These are phyloP conservation scores for Cuniculus paca DNA, from an alignment of 2,797 vertebrate genomes.

Conservation along the genomic window DNA sequence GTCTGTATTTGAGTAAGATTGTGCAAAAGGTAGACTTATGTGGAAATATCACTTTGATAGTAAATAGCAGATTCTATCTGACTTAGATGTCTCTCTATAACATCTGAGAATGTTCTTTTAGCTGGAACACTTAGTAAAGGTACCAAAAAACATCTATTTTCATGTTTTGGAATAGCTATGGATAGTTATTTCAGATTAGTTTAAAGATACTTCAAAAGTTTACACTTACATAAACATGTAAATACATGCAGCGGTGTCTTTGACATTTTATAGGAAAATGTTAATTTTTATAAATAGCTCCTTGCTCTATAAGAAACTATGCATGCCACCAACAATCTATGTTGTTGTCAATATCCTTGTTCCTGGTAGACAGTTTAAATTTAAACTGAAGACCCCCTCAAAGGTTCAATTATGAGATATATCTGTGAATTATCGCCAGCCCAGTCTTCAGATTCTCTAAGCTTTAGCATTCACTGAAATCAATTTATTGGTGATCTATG, in stretches of 20 bases:
- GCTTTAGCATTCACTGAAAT: not conserved
- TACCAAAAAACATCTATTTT: not conserved
- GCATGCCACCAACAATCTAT: not conserved
- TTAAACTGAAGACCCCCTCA: not conserved
- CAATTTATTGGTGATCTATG: not conserved
- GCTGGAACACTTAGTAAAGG: not conserved
- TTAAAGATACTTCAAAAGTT: not conserved
- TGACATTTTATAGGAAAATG: not conserved
- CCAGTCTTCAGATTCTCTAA: not conserved
- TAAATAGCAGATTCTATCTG: not conserved
- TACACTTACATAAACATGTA: not conserved
- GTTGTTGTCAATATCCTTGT: not conserved
- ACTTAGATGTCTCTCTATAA: not conserved
- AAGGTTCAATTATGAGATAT: not conserved
- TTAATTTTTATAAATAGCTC: not conserved
- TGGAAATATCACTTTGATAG: not conserved
- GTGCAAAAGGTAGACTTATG: not conserved
- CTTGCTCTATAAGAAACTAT: not conserved
- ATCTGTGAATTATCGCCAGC: not conserved
- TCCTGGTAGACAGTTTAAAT: not conserved
- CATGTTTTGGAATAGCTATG: slow-evolving; percentile 9
- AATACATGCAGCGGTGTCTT: not conserved
- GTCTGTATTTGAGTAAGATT: not conserved
- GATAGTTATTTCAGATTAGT: not conserved
- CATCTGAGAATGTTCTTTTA: not conserved